Percentiles rank a stretch among this genome's conserved stretches.
These are phyloP conservation scores for Rosalia funebris DNA, from an alignment of 2,888 invertebrate species.

Conservation along the genomic window DNA sequence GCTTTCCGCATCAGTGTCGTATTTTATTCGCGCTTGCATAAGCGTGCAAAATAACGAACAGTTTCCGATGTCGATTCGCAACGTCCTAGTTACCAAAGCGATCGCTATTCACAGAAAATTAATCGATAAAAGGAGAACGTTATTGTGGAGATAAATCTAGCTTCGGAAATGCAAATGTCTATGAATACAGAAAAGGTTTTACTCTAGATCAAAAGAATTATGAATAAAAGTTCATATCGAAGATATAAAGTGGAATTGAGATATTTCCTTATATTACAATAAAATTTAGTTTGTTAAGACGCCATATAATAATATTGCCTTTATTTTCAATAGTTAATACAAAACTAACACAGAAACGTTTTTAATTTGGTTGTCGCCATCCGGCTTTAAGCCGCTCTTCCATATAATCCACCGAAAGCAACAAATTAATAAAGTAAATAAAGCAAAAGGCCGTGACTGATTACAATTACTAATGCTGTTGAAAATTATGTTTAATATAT, in stretches of 20 bases:
- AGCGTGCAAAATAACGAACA: slow-evolving; percentile 43
- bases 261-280: too few relatives aligned
- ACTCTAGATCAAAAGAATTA: slow-evolving; percentile 3
- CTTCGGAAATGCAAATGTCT: slow-evolving; percentile 8
- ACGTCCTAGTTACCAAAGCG: slow-evolving; percentile 32
- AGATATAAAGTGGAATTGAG: neutral
- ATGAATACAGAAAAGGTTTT: neutral
- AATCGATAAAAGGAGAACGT: slow-evolving; percentile 20
- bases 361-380: too few relatives aligned
- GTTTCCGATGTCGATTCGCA: slow-evolving; percentile 42
- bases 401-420: too few relatives aligned
- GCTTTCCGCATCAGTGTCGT: slow-evolving; percentile 28
- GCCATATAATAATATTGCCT: too few relatives aligned
- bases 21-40: slow-evolving; percentile 46
- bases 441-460: too few relatives aligned
- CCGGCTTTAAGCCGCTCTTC: too few relatives aligned
- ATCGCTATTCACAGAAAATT: slow-evolving; percentile 11
- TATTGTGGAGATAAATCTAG: slow-evolving; percentile 24
- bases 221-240: neutral
- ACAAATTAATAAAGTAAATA: too few relatives aligned
- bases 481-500: too few relatives aligned
- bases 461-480: too few relatives aligned
- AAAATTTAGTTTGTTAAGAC: too few relatives aligned
- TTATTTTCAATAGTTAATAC: too few relatives aligned
- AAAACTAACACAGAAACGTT: too few relatives aligned